Evolutionary conservation across 1,140 invertebrate genomes (phyloP), one percentile per base, ranked within the genome.

Genomic region (Homarus americanus): DNA sequence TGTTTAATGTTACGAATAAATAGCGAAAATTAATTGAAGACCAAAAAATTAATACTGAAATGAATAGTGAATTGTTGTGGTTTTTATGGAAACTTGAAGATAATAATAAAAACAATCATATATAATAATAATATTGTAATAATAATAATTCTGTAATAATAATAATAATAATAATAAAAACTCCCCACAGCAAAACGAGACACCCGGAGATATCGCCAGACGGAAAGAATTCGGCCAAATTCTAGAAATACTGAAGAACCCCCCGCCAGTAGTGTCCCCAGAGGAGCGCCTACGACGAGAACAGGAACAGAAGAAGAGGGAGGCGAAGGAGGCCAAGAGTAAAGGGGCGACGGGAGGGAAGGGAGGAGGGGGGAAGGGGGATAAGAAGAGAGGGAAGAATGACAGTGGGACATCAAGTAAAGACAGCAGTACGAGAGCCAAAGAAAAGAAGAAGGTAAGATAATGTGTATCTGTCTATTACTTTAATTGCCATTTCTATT

Each of bases 161-260:
- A n/a, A n/a, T n/a, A n/a, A n/a, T n/a, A n/a, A n/a, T n/a, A n/a
- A n/a, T n/a, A n/a, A n/a, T n/a, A 49, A 10, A 7, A 7, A 49
- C 15, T 69, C 89, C 80, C 93, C 93, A 79, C 92, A 96, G 94
- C 98, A 99, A 95, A 96, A 96, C 32, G 98, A 99, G 94, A 98
- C 97, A 0, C 97, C 98, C 0, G 95, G 96, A 92, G 98, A 98
- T 93, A 99, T 99, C 91, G 97, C 98, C 0, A 95, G 96, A 10
- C 95, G 98, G 49, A 99, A 99, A 94, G 97, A 97, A 91, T 95
- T 97, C 40, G 94, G 95, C 9, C 97, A 98, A 94, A 97, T 98
- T 53, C 95, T 98, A 44, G 95, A 96, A 91, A 97, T 98, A 78
- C 95, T 98, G 10, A 96, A 96, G 91, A 96, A 96, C 44, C 94